These are phyloP conservation scores for Rhabdophis nuchalis DNA, from an alignment of 2,797 vertebrate species.

Conservation along the genomic window DNA sequence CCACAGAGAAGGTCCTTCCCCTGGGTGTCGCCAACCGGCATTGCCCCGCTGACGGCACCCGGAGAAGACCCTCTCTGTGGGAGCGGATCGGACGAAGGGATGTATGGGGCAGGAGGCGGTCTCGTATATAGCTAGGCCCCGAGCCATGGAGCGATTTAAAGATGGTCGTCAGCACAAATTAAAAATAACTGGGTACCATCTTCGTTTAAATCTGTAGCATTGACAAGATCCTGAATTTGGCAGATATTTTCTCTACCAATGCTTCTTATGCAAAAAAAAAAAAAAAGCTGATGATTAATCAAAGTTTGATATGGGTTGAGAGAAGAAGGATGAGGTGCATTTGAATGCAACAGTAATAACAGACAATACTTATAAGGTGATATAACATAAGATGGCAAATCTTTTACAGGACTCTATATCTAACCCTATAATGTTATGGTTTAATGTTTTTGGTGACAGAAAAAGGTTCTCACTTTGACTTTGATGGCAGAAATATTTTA, in stretches of 20 bases:
- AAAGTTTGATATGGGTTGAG: not conserved
- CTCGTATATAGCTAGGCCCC: too few relatives aligned
- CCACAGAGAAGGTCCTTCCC: too few relatives aligned
- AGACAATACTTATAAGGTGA: not conserved
- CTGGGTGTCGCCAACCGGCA: too few relatives aligned
- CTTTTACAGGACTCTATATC: not conserved
- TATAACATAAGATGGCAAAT: not conserved
- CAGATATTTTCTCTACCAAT: not conserved
- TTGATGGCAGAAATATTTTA: not conserved
- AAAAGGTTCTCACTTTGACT: not conserved
- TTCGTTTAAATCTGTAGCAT: not conserved
- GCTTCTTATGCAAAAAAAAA: not conserved
- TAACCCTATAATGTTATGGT: not conserved
- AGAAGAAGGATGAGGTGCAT: not conserved
- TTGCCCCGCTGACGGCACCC: too few relatives aligned
- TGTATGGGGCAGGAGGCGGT: too few relatives aligned
- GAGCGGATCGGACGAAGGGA: too few relatives aligned
- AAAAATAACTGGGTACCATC: not conserved
- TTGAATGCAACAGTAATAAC: not conserved
- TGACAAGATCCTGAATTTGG: not conserved
- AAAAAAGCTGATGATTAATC: not conserved
- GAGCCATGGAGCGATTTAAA: too few relatives aligned
- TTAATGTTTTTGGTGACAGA: not conserved
- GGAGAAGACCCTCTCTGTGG: too few relatives aligned
- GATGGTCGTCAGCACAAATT: too few relatives aligned